Base-by-base conservation (phyloP, 2,888 invertebrate genomes). In the Hololepta plana region DNA sequence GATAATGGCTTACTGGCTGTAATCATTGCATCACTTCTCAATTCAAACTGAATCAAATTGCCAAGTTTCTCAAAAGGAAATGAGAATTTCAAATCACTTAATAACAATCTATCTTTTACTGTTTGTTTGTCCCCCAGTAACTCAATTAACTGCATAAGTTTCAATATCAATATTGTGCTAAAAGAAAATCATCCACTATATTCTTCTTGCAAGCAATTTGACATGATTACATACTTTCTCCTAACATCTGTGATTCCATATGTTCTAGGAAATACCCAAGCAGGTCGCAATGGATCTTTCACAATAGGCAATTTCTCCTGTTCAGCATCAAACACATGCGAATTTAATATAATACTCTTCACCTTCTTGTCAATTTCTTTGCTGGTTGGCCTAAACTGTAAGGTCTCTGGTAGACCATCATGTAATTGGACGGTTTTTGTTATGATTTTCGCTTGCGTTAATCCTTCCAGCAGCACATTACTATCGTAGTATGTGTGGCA, bases 401-500 rank as follows among this genome's bases (percentile, higher is more conserved):
- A 55, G 35, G 53, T 57, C 5, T 62, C 54, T 1, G 80, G 79
- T 26, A 81, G 55, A 30, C 55, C 62, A 20, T 67, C 53, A 35
- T 69, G 54, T 31, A 71, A 51, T 45, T 67, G 59, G 3, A 82
- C 53, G 2, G 81, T 69, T 45, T 88, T 88, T 3, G 81, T 80
- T 4, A 90, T 53, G n/a, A 74, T 55, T 54, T 79, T 72, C 1
- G 82, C 82, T 57, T 90, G 88, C 2, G 62, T 49, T 26, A 76
- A 42, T 7, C 85, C 88, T 53, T 72, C 68, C 12, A 80, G 43
- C 3, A 81, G 53, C 5, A 76, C 69, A 51, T 67, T 71, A 16
- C 59, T 51, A 37, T 72, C 66, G 28, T 55, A 58, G 31, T 67
- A 66, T 2, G 62, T 56, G 32, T 69, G 59, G 39, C 76, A 71